A percentile compares a stretch with the other conserved stretches of the same genome.
Conservation (phyloP, 2,888 invertebrate genomes). For the Masnerella sp. region DNA sequence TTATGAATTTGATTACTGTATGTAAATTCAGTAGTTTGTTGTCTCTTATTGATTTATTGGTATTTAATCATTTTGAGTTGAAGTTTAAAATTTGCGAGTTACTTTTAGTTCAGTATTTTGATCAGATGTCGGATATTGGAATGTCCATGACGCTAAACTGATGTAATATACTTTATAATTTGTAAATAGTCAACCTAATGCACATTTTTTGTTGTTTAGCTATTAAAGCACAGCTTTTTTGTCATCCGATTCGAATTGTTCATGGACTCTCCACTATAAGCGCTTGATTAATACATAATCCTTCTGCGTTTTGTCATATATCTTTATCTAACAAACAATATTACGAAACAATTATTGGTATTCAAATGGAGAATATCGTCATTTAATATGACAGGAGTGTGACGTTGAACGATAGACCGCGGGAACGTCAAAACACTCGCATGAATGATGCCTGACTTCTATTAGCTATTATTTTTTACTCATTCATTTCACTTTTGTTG, state of each 20-base stretch:
- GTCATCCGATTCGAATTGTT: neutral
- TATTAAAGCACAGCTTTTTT: constrained; percentile 42
- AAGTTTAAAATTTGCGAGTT: constrained; percentile 35
- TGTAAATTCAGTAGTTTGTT: constrained; percentile 26
- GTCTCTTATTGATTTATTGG: constrained; percentile 23
- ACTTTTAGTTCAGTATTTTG: constrained; percentile 37
- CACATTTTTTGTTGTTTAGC: constrained; percentile 5
- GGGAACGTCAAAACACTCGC: constrained; percentile 49
- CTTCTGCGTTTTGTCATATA: constrained; percentile 51
- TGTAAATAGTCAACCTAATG: constrained; percentile 37
- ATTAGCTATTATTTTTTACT: constrained; percentile 60
- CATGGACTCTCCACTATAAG: constrained; percentile 71
- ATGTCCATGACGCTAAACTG: constrained; percentile 64
- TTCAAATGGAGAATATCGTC: constrained; percentile 76
- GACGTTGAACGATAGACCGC: constrained; percentile 63
- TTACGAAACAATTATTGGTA: constrained; percentile 74
- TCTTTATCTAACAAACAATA: constrained; percentile 49
- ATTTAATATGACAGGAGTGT: constrained; percentile 65
- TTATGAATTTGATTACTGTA: constrained; percentile 22
- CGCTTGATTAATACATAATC: constrained; percentile 65
- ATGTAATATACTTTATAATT: constrained; percentile 28
- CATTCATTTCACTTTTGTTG: constrained; percentile 33
- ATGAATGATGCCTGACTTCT: constrained; percentile 64
- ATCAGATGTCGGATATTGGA: constrained; percentile 68
- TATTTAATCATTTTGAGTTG: constrained; percentile 26